Evolutionary conservation across 2,888 invertebrate species (phyloP).

Genomic region (Germaria angustata): DNA sequence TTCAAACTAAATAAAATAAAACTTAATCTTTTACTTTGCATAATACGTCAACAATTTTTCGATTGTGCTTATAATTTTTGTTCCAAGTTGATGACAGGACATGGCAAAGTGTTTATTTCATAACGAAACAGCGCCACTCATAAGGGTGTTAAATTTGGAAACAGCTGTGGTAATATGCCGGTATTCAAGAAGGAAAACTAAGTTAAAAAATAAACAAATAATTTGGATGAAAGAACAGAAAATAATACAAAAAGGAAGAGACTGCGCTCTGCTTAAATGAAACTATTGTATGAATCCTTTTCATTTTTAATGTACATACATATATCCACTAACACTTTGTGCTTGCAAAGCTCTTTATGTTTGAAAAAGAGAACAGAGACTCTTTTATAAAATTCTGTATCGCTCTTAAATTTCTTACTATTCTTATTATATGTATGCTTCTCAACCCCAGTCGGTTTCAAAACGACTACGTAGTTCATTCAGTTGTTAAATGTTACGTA

Average conservation of each 20-base stretch:
- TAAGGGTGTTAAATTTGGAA: background rate
- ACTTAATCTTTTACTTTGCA: too few species aligned
- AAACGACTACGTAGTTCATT: slow-evolving; percentile 2
- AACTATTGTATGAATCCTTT: background rate
- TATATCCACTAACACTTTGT: background rate
- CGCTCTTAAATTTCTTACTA: background rate
- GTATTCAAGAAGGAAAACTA: background rate
- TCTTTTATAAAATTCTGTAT: background rate
- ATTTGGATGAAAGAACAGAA: background rate
- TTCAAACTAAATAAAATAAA: too few species aligned
- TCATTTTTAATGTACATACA: background rate
- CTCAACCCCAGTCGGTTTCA: background rate
- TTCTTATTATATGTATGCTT: background rate
- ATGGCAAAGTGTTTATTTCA: too few species aligned
- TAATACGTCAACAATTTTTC: background rate
- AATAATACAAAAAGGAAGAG: background rate
- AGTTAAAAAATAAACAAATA: background rate
- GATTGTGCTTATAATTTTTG: too few species aligned
- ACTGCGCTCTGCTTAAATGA: background rate
- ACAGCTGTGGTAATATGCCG: background rate
- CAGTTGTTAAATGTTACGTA: background rate
- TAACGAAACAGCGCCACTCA: background rate
- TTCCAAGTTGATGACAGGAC: too few species aligned
- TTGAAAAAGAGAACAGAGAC: background rate
- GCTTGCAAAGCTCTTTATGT: background rate